phyloP scores from a whole-genome alignment of 2,113 vertebrate genomes.

The Callipepla squamata region DNA sequence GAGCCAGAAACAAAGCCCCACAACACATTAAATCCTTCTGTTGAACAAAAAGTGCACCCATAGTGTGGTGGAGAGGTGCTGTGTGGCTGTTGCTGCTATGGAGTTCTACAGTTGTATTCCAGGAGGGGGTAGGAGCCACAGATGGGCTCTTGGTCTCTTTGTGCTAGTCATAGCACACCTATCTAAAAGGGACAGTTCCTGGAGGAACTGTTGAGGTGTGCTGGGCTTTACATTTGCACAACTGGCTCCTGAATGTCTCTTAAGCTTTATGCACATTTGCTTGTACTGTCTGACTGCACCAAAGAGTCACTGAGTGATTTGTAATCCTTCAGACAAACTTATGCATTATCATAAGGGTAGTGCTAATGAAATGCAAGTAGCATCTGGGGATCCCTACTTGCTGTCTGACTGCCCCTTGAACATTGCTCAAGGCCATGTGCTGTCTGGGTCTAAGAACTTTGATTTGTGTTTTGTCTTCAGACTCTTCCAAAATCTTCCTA shows the following conservation, averaged over 20 bases:
- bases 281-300: neutral
- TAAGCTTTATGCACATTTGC: neutral
- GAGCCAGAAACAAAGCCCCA: neutral
- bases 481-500: neutral
- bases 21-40: neutral
- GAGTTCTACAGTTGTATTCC: neutral
- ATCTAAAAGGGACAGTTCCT: neutral
- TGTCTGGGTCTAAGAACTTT: neutral
- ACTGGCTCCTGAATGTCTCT: neutral
- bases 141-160: neutral
- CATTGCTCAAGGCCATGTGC: neutral
- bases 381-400: neutral
- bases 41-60: neutral
- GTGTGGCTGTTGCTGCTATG: neutral
- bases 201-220: neutral
- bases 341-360: neutral
- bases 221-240: neutral
- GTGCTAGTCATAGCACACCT: neutral
- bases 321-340: neutral
- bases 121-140: accelerated
- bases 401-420: neutral
- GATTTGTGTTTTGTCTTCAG: neutral
- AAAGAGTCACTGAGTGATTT: neutral
- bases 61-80: neutral
- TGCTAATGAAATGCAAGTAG: neutral